Evolutionary conservation across 2,113 vertebrate genomes (phyloP), one percentile per base, ranked within the genome.

Genomic region (Abramis brama): DNA sequence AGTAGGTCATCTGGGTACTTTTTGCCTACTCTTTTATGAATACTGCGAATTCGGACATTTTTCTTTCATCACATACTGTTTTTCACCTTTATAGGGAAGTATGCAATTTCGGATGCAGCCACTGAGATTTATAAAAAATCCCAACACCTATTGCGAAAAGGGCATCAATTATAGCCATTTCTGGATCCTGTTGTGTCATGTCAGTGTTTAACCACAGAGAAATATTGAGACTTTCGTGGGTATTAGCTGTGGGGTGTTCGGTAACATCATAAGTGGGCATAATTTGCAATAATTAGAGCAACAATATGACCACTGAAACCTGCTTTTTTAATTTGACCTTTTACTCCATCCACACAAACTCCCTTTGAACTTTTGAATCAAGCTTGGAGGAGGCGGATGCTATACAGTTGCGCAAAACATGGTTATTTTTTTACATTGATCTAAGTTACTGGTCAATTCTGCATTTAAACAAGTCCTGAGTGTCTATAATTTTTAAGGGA

Each of bases 181-280:
- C 0, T 55, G 17, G 6, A 43, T 47, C 57, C 43, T 33, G 74
- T 43, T 87, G 57, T 3, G 66, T 57, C 30, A 36, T 84, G 80
- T 74, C 52, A 76, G 64, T 87, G 86, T 87, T 86, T 74, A 84
- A 39, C 79, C 78, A 75, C 70, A 81, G 33, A 60, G 71, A 88
- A 76, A 81, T 57, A 68, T 73, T 73, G 36, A 60, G 43, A 84
- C 79, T 85, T 71, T 71, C 45, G 39, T 36, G 66, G 79, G 87
- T 77, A 86, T 60, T 57, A 59, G 62, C 62, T 13, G 80, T 60
- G 79, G 77, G 27, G 57, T 68, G 77, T 30, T 85, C 68, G 59
- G 79, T 47, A 77, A 82, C 57, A 77, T 50, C 52, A 25, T 36
- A 60, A 85, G 36, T 73, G 36, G 82, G 17, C 9, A 15, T 66